phyloP scores from a whole-genome alignment of 2,113 vertebrate genomes.

The Notechis scutatus region DNA sequence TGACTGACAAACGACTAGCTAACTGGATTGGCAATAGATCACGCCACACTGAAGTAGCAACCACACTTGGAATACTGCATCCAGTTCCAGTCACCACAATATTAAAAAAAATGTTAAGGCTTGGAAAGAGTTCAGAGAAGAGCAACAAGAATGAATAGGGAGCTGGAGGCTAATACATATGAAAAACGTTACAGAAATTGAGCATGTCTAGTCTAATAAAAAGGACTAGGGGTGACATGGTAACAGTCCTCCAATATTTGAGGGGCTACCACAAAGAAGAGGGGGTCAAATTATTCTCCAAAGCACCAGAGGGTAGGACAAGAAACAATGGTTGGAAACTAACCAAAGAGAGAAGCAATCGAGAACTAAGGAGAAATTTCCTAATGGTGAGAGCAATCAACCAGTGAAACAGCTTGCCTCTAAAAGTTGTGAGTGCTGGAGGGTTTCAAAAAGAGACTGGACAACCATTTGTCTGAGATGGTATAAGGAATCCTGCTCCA shows the following conservation, averaged over 20 bases:
- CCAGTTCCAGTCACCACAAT: no score
- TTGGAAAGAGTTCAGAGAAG: no score
- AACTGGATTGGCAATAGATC: not conserved
- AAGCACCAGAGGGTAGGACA: not conserved
- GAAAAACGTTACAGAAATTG: not conserved
- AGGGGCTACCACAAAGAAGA: not conserved
- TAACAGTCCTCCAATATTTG: not conserved
- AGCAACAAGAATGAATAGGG: no score
- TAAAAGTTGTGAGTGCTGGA: no score
- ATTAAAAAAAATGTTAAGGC: no score
- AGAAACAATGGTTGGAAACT: not conserved
- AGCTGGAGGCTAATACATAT: not conserved
- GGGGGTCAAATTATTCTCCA: not conserved
- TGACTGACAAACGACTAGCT: not conserved
- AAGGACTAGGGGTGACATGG: not conserved
- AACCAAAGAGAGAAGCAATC: not conserved
- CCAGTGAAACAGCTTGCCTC: no score
- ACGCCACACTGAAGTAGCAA: no score
- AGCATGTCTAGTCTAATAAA: not conserved
- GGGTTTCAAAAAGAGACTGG: no score
- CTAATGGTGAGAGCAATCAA: not conserved
- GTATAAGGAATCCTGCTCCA: no score
- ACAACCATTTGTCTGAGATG: no score
- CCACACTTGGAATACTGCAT: no score
- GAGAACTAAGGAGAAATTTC: not conserved